A percentile compares a stretch with the other conserved stretches of the same genome.
Evolutionary conservation across 2,797 vertebrate species (phyloP).

Genomic region (Bradypus variegatus): DNA sequence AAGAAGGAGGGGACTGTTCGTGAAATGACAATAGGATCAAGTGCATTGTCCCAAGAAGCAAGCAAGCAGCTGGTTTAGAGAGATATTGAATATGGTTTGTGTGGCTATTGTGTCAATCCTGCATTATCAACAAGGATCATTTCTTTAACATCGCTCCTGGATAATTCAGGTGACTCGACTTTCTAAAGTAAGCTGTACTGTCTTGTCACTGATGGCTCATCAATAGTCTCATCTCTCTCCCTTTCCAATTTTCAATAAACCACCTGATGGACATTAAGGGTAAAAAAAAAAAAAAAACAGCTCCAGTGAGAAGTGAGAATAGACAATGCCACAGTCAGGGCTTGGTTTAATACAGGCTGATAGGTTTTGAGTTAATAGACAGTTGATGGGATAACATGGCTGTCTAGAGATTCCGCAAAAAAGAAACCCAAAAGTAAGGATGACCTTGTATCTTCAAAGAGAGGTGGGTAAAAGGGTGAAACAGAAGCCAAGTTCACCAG

Average conservation of each 20-base stretch:
- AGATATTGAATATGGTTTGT: slow-evolving; percentile 46
- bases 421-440: background rate
- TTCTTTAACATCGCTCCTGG: background rate
- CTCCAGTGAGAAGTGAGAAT: background rate
- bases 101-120: slow-evolving; percentile 36
- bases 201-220: background rate
- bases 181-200: background rate
- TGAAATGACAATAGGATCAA: background rate
- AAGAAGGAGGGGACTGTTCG: background rate
- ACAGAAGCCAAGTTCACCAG: background rate
- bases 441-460: background rate
- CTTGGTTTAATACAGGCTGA: background rate
- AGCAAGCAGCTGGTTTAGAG: background rate
- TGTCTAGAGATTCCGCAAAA: background rate
- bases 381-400: background rate
- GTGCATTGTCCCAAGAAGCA: background rate
- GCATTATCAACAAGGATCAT: background rate
- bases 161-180: background rate
- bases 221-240: background rate
- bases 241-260: background rate
- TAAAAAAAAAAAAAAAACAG: background rate
- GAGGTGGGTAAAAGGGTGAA: background rate
- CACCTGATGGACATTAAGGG: background rate
- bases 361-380: background rate
- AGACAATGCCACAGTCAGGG: background rate